These are phyloP conservation scores for Neopipo cinnamomea DNA, from an alignment of 2,113 vertebrate genomes.

Conservation along the genomic window DNA sequence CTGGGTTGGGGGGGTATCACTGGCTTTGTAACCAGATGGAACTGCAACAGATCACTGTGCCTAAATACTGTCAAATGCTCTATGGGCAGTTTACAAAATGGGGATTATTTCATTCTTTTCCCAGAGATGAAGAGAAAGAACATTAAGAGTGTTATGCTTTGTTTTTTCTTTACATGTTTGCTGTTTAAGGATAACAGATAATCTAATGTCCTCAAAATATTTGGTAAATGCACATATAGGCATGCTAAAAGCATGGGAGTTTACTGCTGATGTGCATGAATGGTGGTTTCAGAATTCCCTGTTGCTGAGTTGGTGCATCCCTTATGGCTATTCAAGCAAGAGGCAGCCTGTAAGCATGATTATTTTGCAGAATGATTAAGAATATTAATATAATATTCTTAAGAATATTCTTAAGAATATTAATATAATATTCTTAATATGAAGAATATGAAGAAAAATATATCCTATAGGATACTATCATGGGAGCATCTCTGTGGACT, in stretches of 20 bases:
- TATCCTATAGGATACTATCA: neutral
- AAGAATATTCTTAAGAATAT: neutral
- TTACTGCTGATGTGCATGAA: neutral
- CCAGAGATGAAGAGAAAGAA: neutral
- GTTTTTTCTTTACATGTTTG: neutral
- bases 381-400: neutral
- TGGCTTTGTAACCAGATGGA: neutral
- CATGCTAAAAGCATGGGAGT: neutral
- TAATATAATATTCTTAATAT: neutral
- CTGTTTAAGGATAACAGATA: neutral
- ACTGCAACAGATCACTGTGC: neutral
- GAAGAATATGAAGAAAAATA: neutral
- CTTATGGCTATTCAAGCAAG: neutral
- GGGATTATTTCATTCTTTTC: neutral
- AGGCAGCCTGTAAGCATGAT: neutral
- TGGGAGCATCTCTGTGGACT: neutral
- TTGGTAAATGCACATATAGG: neutral
- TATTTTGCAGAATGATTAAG: neutral
- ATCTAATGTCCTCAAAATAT: neutral
- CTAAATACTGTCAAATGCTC: neutral
- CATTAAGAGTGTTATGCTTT: rapidly evolving
- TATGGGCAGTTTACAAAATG: neutral
- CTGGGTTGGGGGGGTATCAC: neutral
- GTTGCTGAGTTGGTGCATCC: neutral
- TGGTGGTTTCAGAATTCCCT: neutral